Base-by-base conservation (phyloP, 1,140 invertebrate species). In the Cotesia typhae region DNA sequence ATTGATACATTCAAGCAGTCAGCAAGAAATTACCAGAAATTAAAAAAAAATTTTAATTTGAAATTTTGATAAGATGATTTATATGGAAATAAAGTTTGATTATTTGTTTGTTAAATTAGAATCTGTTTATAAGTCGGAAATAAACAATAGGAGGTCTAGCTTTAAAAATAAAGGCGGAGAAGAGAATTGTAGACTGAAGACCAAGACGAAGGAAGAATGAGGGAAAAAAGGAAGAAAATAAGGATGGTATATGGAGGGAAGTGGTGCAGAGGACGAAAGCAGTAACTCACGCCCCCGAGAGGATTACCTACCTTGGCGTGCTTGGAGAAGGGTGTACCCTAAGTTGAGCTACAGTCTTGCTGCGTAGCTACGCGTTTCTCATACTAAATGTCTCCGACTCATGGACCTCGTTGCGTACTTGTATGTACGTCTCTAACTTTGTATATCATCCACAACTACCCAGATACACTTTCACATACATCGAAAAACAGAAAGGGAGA, bases 231-330 rank as follows among this genome's bases (percentile, higher is more conserved):
- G 71, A 70, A 20, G 12, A 59, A 70, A 52, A 59, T 38, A 70
- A 72, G 63, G 66, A 72, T 51, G 60, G 47, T 41, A 37, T 41
- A 74, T 36, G 68, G 75, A 75, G 76, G 76, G 72, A 76, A 74
- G 75, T 74, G 78, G 78, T 78, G 79, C 80, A 78, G 82, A 82
- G 81, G 80, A 81, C 79, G 77, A 70, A 80, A 77, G 80, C 82
- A 80, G 83, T 87, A 87, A 87, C 85, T 87, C 84, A 87, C 86
- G 86, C 86, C 86, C 85, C 84, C 86, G 81, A 87, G 86, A 86
- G 86, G 86, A 87, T 87, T 87, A 87, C 85, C 85, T 84, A 82
- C 84, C 85, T 86, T 82, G 83, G 83, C 81, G 81, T 80, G 80
- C 78, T 47, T 61, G 76, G 82, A 82, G 81, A 78, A 82, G 81